Conservation (phyloP, 2,797 vertebrate genomes). For the Myripristis jacobus region DNA sequence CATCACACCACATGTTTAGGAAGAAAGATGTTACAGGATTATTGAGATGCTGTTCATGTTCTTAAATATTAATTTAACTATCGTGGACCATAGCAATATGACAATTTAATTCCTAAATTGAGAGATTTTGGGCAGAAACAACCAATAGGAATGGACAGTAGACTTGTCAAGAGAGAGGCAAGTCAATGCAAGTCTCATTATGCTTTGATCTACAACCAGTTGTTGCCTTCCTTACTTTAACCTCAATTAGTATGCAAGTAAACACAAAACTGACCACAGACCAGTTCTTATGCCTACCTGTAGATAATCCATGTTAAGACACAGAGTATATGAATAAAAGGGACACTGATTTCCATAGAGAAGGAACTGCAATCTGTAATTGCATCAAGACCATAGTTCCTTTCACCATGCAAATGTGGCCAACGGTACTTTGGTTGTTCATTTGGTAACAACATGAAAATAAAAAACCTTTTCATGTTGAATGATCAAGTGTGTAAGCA, state of each 20-base stretch:
- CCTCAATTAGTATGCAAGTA: neutral
- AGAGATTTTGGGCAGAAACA: slow-evolving; percentile 18
- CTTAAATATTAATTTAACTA: neutral
- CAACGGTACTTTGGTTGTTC: slow-evolving; percentile 34
- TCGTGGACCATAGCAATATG: neutral
- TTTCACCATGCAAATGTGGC: slow-evolving; percentile 26
- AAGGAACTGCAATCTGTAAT: slow-evolving; percentile 17
- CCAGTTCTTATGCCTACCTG: neutral
- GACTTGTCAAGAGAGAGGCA: neutral
- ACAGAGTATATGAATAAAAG: slow-evolving; percentile 8
- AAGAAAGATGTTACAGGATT: neutral
- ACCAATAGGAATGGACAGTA: slow-evolving; percentile 12
- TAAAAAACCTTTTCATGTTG: slow-evolving; percentile 41
- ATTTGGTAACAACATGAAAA: slow-evolving; percentile 40
- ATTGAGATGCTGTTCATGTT: neutral
- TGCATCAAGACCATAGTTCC: slow-evolving; percentile 3
- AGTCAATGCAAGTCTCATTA: neutral
- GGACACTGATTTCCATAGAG: slow-evolving; percentile 4
- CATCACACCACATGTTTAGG: neutral
- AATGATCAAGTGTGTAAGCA: slow-evolving; percentile 37
- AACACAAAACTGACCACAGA: slow-evolving; percentile 16
- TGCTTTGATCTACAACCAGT: neutral
- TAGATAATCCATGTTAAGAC: slow-evolving; percentile 18
- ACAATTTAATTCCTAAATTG: neutral
- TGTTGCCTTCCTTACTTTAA: slow-evolving; percentile 5